phyloP scores from a whole-genome alignment of 2,797 vertebrate species.

The Pogonophryne albipinna region DNA sequence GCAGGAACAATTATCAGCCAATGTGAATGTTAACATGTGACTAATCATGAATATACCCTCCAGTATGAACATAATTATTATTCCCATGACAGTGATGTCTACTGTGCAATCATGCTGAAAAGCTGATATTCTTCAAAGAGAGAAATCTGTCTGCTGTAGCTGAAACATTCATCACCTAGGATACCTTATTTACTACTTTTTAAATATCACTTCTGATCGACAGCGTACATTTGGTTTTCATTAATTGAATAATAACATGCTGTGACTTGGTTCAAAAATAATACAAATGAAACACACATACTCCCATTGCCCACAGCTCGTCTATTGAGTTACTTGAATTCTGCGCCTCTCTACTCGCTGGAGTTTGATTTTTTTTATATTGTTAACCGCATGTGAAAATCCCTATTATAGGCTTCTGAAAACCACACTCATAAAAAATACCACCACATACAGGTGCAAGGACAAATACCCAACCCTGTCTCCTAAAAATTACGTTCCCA shows the following conservation, averaged over 20 bases:
- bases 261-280: not conserved
- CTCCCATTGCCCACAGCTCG: not conserved
- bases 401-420: not conserved
- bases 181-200: not conserved
- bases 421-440: not conserved
- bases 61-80: slow-evolving; percentile 22
- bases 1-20: slow-evolving; percentile 6
- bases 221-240: not conserved
- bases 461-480: too few relatives aligned
- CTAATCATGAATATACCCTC: slow-evolving; percentile 13
- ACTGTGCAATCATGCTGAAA: not conserved
- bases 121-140: too few relatives aligned
- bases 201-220: too few relatives aligned
- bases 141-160: not conserved
- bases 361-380: not conserved
- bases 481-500: too few relatives aligned
- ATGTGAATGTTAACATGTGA: slow-evolving; percentile 21
- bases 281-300: not conserved
- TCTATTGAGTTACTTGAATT: not conserved
- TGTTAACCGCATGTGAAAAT: not conserved
- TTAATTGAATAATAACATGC: not conserved
- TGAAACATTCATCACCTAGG: not conserved
- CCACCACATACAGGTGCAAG: not conserved
- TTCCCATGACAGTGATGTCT: slow-evolving; percentile 5
- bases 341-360: not conserved